Conservation (phyloP, 2,113 vertebrate genomes). For the Indri indri region DNA sequence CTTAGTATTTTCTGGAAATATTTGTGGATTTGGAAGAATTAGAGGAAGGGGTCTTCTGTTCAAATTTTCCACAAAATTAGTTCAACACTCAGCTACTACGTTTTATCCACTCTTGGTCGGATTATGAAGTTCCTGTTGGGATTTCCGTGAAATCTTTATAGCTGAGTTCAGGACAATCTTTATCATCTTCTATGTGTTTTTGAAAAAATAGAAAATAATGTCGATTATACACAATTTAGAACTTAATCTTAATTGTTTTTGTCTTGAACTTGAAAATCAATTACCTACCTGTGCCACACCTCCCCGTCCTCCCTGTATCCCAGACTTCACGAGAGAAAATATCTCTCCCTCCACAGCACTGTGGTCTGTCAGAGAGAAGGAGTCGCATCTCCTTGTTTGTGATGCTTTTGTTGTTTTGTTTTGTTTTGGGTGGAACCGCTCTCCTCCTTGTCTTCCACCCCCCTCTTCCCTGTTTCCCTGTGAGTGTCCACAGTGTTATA, state of each 20-base stretch:
- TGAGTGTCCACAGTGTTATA: background rate
- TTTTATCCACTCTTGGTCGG: background rate
- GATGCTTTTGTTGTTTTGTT: background rate
- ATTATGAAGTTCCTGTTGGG: background rate
- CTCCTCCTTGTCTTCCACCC: background rate
- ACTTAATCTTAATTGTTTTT: background rate
- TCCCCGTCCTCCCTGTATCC: fast-evolving
- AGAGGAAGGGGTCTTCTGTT: background rate
- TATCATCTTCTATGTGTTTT: background rate
- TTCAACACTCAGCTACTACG: background rate
- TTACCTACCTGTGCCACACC: background rate
- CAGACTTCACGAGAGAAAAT: background rate
- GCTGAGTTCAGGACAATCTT: background rate
- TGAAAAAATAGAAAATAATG: background rate
- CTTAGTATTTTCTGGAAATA: background rate
- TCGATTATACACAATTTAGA: background rate
- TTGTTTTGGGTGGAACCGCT: background rate
- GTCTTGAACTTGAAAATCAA: background rate
- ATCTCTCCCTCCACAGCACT: background rate
- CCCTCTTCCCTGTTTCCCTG: background rate
- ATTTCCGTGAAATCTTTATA: background rate
- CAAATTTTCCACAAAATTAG: background rate
- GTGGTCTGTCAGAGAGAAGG: background rate
- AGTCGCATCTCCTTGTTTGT: too few relatives aligned
- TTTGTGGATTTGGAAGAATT: background rate